Evolutionary conservation across 2,888 invertebrate genomes (phyloP).

Genomic region (Apodemia zela): DNA sequence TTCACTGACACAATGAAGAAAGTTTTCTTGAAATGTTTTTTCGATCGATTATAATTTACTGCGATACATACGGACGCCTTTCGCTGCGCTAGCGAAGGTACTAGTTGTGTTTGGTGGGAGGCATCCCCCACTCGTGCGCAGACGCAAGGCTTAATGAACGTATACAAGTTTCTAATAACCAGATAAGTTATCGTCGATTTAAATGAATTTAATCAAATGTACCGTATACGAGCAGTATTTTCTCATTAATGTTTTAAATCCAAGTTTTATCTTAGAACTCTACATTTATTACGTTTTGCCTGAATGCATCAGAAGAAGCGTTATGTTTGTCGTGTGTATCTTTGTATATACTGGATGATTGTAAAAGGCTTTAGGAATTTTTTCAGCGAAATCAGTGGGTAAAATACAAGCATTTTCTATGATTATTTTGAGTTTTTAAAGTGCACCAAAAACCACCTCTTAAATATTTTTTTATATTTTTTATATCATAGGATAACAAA

Average conservation of each 20-base stretch:
- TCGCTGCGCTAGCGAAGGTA: conserved; percentile 53
- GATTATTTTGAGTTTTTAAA: too few relatives aligned
- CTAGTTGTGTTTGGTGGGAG: conserved; percentile 49
- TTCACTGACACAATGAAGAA: conserved; percentile 27
- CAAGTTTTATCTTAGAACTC: background rate
- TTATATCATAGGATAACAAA: too few relatives aligned
- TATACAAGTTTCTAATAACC: conserved; percentile 45
- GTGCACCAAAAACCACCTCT: too few relatives aligned
- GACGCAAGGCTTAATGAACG: conserved; percentile 52
- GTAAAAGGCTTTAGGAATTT: too few relatives aligned
- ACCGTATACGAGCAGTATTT: conserved; percentile 31
- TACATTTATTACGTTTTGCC: background rate
- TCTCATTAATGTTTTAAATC: background rate
- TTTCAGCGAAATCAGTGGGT: too few relatives aligned
- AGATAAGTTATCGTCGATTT: conserved; percentile 57
- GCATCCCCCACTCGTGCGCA: conserved; percentile 49
- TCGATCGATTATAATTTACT: conserved; percentile 42
- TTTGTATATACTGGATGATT: too few relatives aligned
- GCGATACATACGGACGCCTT: conserved; percentile 46
- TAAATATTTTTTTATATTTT: too few relatives aligned
- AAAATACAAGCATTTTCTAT: too few relatives aligned
- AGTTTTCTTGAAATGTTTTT: conserved; percentile 28
- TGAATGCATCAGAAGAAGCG: too few relatives aligned
- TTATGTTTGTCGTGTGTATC: too few relatives aligned
- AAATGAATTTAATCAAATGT: conserved; percentile 14